Conservation (phyloP, 2,888 invertebrate species). For the Philonicus albiceps region DNA sequence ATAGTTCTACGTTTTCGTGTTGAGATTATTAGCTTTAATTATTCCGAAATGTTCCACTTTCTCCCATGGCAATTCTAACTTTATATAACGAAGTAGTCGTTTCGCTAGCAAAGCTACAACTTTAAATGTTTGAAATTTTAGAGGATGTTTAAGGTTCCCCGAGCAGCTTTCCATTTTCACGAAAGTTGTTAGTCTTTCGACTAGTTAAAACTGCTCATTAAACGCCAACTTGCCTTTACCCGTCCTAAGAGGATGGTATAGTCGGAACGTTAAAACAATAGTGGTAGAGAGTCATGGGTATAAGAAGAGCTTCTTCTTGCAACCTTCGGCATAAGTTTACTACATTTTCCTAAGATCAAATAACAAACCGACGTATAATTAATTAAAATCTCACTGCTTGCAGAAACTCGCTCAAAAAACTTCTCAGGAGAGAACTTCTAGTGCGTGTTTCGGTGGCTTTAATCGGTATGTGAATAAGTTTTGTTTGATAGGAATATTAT, state of each 20-base stretch:
- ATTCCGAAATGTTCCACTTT: neutral
- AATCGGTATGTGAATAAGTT: neutral
- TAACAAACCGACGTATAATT: neutral
- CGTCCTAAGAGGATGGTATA: neutral
- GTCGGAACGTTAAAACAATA: neutral
- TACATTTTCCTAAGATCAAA: neutral
- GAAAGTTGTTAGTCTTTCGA: neutral
- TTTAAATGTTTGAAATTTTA: neutral
- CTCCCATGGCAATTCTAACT: constrained; percentile 1
- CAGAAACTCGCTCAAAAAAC: neutral
- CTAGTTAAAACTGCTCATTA: neutral
- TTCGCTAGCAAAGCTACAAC: neutral
- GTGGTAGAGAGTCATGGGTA: neutral
- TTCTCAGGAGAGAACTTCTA: neutral
- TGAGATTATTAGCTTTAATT: constrained; percentile 12
- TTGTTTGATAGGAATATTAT: neutral
- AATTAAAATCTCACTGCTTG: neutral
- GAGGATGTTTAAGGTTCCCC: neutral
- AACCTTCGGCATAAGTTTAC: neutral
- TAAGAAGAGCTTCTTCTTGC: neutral
- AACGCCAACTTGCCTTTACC: neutral
- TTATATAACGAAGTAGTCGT: neutral
- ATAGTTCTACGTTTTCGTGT: neutral
- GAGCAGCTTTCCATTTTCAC: neutral
- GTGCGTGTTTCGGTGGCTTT: neutral